These are phyloP conservation scores for Tyrophagus putrescentiae DNA, from an alignment of 1,140 invertebrate genomes.

Conservation along the genomic window DNA sequence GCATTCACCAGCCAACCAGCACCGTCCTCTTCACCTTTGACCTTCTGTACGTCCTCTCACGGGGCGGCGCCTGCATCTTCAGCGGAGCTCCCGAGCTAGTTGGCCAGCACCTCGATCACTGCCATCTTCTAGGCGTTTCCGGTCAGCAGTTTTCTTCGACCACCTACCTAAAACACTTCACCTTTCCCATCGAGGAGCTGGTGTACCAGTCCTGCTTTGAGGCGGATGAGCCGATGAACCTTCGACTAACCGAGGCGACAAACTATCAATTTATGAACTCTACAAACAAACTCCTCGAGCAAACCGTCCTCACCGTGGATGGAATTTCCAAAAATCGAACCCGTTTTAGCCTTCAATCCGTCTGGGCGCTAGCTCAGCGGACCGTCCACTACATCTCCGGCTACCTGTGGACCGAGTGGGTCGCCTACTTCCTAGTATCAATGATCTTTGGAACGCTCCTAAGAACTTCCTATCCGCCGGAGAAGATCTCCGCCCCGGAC, in stretches of 20 bases:
- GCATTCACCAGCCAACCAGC: constrained; percentile 22
- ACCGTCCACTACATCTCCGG: not conserved
- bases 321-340: not conserved
- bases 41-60: constrained; percentile 21
- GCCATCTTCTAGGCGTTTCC: not conserved
- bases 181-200: constrained; percentile 6
- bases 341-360: not conserved
- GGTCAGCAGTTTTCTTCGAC: not conserved
- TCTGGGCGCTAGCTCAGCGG: not conserved
- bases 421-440: not conserved
- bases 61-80: constrained; percentile 28
- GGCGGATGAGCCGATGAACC: not conserved
- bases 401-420: not conserved
- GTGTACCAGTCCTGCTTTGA: constrained; percentile 1
- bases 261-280: not conserved
- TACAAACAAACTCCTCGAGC: not conserved
- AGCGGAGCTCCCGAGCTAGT: constrained; percentile 26
- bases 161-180: not conserved
- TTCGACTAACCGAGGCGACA: not conserved
- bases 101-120: too few species aligned
- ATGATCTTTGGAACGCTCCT: not conserved
- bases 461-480: not conserved
- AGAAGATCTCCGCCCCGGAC: not conserved
- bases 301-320: not conserved
- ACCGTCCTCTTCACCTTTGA: constrained; percentile 21